Evolutionary conservation across 92 coral and sea anemone genomes (phyloP).

Genomic region (Zoanthus gigantus): DNA sequence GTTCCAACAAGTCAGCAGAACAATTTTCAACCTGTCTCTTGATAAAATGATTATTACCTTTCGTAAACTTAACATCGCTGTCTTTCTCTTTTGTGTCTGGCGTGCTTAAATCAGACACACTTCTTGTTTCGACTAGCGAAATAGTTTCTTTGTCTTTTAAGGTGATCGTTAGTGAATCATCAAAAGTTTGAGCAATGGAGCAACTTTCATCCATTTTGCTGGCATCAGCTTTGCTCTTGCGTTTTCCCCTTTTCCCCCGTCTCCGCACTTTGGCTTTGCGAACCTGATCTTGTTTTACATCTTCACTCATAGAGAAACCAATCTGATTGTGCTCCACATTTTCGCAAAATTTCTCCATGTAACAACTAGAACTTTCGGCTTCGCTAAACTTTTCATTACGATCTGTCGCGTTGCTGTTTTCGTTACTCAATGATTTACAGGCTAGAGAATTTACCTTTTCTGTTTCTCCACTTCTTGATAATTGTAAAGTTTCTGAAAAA

Average conservation of each 20-base stretch:
- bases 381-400: background rate
- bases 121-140: background rate
- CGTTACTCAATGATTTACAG: background rate
- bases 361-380: background rate
- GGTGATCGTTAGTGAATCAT: conserved; percentile 18
- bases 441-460: background rate
- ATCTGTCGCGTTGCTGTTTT: background rate
- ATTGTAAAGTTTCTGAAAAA: background rate
- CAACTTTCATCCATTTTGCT: conserved; percentile 21
- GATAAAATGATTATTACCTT: background rate
- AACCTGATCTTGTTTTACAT: background rate
- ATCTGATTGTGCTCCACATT: conserved; percentile 1
- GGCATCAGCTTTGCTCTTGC: conserved; percentile 46
- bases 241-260: conserved; percentile 39
- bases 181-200: conserved; percentile 11
- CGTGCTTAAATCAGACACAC: conserved; percentile 4
- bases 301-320: background rate
- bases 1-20: background rate
- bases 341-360: conserved; percentile 2
- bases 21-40: background rate
- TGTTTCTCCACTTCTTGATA: background rate
- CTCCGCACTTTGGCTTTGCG: conserved; percentile 33
- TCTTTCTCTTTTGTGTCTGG: conserved; percentile 5
- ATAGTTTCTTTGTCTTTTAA: conserved; percentile 11
- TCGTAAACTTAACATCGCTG: background rate